Evolutionary conservation across 2,113 vertebrate species (phyloP).

Genomic region (Cyprinus carpio): DNA sequence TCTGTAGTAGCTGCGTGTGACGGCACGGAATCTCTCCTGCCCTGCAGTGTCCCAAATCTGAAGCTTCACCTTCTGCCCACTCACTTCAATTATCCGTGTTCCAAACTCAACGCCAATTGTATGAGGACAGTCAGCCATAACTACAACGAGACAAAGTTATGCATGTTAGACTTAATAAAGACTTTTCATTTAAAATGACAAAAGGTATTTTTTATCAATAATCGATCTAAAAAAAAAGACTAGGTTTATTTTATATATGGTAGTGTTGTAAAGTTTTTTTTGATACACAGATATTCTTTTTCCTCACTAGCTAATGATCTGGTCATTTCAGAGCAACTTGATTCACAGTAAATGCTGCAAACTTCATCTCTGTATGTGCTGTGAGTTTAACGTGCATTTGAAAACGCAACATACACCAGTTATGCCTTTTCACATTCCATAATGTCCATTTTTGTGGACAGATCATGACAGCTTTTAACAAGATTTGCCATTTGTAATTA

Average conservation of each 20-base stretch:
- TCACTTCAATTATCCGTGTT: slow-evolving; percentile 98
- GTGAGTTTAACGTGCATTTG: not conserved
- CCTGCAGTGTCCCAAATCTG: slow-evolving; percentile 99
- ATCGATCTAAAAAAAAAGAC: not conserved
- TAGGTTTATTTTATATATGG: no score
- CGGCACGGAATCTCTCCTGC: slow-evolving; percentile 95
- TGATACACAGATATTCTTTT: not conserved
- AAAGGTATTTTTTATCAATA: not conserved
- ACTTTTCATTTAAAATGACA: not conserved
- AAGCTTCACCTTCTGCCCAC: slow-evolving; percentile 98
- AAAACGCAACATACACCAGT: not conserved
- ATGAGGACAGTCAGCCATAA: slow-evolving; percentile 99
- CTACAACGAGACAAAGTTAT: slow-evolving; percentile 64
- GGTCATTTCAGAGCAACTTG: not conserved
- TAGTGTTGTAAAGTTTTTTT: not conserved
- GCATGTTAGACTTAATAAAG: not conserved
- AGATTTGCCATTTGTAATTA: not conserved
- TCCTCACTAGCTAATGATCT: not conserved
- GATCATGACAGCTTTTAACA: not conserved
- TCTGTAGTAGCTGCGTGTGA: slow-evolving; percentile 97
- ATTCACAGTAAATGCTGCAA: not conserved
- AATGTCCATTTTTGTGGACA: not conserved
- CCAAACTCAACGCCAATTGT: slow-evolving; percentile 99
- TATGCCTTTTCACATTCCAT: not conserved
- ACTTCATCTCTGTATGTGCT: not conserved